phyloP scores from a whole-genome alignment of 2,888 invertebrate species.

The Mechanitis mazaeus region DNA sequence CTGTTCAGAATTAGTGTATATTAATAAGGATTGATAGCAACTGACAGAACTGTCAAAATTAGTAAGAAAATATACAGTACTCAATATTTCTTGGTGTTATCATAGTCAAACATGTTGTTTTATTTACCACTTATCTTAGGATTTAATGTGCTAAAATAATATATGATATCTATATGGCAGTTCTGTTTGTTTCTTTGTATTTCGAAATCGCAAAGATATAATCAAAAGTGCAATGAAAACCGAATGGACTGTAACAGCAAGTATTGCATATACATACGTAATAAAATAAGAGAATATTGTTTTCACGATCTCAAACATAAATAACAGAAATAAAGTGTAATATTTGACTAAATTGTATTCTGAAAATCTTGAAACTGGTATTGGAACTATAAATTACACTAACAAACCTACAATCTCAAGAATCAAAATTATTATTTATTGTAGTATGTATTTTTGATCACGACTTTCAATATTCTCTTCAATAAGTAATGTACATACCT shows the following conservation, averaged over 20 bases:
- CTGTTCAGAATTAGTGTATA: slow-evolving; percentile 5
- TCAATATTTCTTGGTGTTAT: slow-evolving; percentile 1
- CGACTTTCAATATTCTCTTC: slow-evolving; percentile 22
- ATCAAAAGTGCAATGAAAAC: neutral
- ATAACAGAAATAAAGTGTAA: too few relatives aligned
- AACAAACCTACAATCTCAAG: neutral
- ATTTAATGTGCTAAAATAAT: neutral
- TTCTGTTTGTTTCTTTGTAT: slow-evolving; percentile 2
- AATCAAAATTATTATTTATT: neutral
- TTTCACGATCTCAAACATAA: too few relatives aligned
- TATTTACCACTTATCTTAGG: neutral
- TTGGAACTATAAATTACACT: too few relatives aligned
- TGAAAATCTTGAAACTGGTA: neutral
- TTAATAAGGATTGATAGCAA: slow-evolving; percentile 13
- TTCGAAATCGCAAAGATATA: neutral
- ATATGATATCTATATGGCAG: neutral
- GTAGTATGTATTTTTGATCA: neutral
- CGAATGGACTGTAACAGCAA: neutral
- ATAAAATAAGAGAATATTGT: neutral
- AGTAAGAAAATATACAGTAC: neutral
- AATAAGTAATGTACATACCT: slow-evolving; percentile 44
- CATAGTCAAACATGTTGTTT: neutral
- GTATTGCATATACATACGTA: neutral
- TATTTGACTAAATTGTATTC: neutral
- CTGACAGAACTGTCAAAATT: slow-evolving; percentile 16